Evolutionary conservation across 2,113 vertebrate genomes (phyloP).

Genomic region (Zosterops hypoxanthus): DNA sequence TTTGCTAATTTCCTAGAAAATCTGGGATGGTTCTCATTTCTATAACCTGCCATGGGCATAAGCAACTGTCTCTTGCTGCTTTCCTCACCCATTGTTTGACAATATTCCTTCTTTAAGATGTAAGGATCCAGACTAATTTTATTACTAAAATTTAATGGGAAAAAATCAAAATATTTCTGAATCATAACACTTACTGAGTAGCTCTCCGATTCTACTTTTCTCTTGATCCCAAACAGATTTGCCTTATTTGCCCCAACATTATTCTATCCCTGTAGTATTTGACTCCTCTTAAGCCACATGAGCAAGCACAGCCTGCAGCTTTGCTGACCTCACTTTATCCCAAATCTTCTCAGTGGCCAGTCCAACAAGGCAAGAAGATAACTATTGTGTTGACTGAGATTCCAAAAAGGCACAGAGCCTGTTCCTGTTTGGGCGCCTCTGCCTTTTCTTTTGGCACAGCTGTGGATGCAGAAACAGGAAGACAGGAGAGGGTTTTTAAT

Average conservation of each 20-base stretch:
- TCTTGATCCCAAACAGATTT: background rate
- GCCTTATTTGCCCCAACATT: background rate
- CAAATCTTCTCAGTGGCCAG: background rate
- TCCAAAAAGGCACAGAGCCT: background rate
- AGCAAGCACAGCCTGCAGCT: background rate
- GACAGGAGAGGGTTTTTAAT: background rate
- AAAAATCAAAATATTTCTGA: background rate
- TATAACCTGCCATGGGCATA: background rate
- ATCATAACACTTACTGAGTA: background rate
- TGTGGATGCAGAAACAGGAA: background rate
- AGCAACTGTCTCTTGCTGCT: background rate
- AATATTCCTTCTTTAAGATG: background rate
- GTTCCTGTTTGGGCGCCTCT: background rate
- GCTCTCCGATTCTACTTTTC: background rate
- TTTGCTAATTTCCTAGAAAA: constrained; percentile 53
- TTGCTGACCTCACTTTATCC: background rate
- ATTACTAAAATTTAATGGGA: background rate
- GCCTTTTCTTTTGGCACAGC: background rate
- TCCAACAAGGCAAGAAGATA: background rate
- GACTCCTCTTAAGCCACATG: background rate
- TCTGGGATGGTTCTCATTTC: background rate
- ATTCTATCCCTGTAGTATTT: background rate
- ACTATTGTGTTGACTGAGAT: background rate
- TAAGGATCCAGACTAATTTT: background rate
- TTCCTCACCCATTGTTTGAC: background rate